Percentiles rank a stretch among this genome's conserved stretches.
These are phyloP conservation scores for Rhinopomastus cyanomelas DNA, from an alignment of 2,113 vertebrate species.

Conservation along the genomic window DNA sequence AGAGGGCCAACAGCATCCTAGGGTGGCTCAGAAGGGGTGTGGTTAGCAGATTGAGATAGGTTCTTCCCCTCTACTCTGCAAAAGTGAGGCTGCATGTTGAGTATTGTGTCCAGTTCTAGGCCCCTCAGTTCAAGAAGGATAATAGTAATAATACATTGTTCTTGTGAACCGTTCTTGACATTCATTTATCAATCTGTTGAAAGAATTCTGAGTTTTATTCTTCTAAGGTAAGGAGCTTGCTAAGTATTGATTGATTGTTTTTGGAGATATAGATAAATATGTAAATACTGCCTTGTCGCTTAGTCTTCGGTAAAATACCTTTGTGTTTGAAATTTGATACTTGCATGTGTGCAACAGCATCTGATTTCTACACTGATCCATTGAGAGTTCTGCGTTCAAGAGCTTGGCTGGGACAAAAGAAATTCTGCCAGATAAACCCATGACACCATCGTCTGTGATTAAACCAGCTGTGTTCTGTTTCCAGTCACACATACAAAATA, in stretches of 20 bases:
- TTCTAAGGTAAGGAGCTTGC: not conserved
- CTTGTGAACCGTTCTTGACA: not conserved
- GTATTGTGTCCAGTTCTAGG: too few relatives aligned
- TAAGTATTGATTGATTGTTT: not conserved
- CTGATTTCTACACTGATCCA: not conserved
- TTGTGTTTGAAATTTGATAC: not conserved
- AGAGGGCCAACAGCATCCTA: too few relatives aligned
- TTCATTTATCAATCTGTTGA: not conserved
- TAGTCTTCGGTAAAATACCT: not conserved
- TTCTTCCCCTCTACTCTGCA: too few relatives aligned
- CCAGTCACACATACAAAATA: not conserved
- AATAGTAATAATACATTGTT: not conserved
- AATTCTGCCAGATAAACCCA: not conserved
- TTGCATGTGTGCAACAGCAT: not conserved
- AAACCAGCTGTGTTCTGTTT: slow-evolving; percentile 31
- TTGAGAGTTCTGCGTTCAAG: not conserved
- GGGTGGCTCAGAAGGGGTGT: too few relatives aligned
- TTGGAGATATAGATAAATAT: not conserved
- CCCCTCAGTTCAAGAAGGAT: too few relatives aligned
- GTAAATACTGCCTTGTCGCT: not conserved
- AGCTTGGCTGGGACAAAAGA: not conserved
- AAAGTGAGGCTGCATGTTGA: too few relatives aligned
- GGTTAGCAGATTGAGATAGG: too few relatives aligned
- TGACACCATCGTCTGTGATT: not conserved
- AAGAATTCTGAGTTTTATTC: not conserved